These are phyloP conservation scores for Elmis aenea DNA, from an alignment of 2,888 invertebrate genomes.

Conservation along the genomic window DNA sequence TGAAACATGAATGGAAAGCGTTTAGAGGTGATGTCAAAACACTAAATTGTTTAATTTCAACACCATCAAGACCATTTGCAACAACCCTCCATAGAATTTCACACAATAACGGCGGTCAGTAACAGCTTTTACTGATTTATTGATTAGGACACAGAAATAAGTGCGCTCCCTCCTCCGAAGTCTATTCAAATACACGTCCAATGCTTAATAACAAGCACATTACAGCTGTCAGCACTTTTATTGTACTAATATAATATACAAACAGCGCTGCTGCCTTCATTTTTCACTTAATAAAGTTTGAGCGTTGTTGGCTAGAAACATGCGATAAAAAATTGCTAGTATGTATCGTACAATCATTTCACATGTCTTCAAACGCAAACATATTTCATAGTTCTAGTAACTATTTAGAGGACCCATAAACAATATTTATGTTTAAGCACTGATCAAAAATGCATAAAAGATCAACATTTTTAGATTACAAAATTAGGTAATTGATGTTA, in stretches of 20 bases:
- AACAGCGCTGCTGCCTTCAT: neutral
- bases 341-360: no score
- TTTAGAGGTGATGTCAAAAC: constrained; percentile 7
- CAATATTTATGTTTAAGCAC: no score
- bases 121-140: constrained; percentile 38
- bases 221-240: constrained; percentile 34
- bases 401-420: no score
- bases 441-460: no score
- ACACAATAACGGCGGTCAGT: constrained; percentile 35
- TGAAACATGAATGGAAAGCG: constrained; percentile 9
- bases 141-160: constrained; percentile 32
- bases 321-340: no score
- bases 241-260: constrained; percentile 7
- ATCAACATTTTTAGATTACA: no score
- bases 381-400: no score
- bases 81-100: constrained; percentile 11
- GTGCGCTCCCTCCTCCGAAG: constrained; percentile 28
- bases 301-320: no score
- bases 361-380: no score
- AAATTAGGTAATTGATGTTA: no score
- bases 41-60: constrained; percentile 14
- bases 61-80: constrained; percentile 9
- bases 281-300: neutral
- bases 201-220: constrained; percentile 37
- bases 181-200: constrained; percentile 36